Evolutionary conservation across 2,888 invertebrate species (phyloP).

Genomic region (Papilio gigon): DNA sequence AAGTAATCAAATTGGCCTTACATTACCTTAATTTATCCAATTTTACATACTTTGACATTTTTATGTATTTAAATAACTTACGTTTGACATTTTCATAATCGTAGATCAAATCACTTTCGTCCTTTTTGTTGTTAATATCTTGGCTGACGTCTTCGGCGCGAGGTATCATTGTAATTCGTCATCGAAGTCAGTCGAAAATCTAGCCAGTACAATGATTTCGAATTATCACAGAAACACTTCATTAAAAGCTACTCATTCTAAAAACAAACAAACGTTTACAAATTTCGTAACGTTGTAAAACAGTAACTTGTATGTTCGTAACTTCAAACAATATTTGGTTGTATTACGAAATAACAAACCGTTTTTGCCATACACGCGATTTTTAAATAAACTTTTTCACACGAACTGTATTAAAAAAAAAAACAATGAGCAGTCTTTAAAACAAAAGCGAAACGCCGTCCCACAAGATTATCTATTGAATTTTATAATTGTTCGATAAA

Average conservation of each 20-base stretch:
- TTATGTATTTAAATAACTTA: conserved; percentile 47
- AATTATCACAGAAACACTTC: neutral
- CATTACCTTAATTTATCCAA: too few species aligned
- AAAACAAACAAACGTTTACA: neutral
- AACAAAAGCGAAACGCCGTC: conserved; percentile 33
- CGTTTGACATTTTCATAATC: conserved; percentile 53
- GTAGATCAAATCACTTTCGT: conserved; percentile 50
- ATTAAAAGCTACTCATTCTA: neutral
- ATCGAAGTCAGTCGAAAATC: conserved; percentile 17
- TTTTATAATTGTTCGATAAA: conserved; percentile 34
- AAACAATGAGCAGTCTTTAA: neutral
- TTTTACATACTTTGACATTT: neutral
- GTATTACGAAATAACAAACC: neutral
- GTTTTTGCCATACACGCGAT: neutral
- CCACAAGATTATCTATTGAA: conserved; percentile 24
- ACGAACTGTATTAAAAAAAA: too few species aligned
- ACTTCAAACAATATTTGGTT: neutral
- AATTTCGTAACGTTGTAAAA: neutral
- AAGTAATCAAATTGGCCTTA: too few species aligned
- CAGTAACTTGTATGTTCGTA: neutral
- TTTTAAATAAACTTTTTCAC: neutral
- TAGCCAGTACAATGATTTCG: neutral
- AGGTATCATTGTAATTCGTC: conserved; percentile 60
- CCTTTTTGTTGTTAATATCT: conserved; percentile 51
- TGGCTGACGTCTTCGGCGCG: conserved; percentile 53